phyloP scores from a whole-genome alignment of 2,888 invertebrate genomes.

The Latrodectus elegans region DNA sequence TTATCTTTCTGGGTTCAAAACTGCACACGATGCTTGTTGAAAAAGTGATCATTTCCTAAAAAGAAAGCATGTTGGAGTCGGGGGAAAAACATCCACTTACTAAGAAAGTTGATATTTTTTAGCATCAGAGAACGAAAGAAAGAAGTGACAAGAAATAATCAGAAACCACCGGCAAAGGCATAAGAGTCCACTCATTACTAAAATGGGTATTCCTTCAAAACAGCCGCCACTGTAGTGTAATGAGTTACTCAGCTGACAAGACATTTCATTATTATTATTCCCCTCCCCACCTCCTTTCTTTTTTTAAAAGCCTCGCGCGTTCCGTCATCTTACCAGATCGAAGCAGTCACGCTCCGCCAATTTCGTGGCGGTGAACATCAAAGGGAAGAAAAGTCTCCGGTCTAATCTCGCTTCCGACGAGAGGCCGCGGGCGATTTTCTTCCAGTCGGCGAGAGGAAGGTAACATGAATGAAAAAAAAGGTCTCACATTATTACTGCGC shows the following conservation, averaged over 20 bases:
- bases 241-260: slow-evolving; percentile 22
- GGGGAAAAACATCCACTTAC: neutral
- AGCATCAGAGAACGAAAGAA: neutral
- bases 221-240: slow-evolving; percentile 21
- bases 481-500: no score
- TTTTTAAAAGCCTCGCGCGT: slow-evolving; percentile 27
- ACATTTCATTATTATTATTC: neutral
- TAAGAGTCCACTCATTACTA: neutral
- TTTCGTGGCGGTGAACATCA: slow-evolving; percentile 56
- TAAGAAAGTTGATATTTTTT: neutral
- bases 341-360: slow-evolving; percentile 59
- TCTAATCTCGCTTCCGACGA: slow-evolving; percentile 54
- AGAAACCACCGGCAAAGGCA: neutral
- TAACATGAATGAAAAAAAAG: no score
- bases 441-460: no score
- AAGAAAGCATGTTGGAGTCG: no score
- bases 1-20: no score
- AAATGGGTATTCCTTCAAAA: slow-evolving; percentile 4
- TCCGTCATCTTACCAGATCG: slow-evolving; percentile 19
- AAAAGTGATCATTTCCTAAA: neutral
- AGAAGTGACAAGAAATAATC: neutral
- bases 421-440: slow-evolving; percentile 17
- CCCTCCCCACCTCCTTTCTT: neutral
- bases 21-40: neutral
- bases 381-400: slow-evolving; percentile 14